Conservation (phyloP, 2,888 invertebrate species). For the Drosophila engyochracea region DNA sequence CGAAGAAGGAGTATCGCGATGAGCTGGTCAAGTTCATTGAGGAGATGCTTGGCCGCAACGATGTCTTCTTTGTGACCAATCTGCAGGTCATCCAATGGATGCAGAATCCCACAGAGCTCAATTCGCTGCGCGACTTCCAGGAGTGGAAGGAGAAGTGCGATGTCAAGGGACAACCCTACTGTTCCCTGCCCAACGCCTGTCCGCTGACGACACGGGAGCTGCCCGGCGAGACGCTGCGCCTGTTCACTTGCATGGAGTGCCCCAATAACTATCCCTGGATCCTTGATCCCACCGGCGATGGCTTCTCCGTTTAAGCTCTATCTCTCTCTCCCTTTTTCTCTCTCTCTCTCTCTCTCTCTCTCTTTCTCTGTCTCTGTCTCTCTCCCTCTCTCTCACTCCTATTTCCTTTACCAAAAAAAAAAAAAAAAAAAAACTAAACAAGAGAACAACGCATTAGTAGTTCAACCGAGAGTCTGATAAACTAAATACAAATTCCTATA, state of each 20-base stretch:
- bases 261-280: conserved; percentile 98
- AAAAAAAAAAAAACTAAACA: conserved; percentile 58
- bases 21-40: conserved; percentile 97
- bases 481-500: conserved; percentile 67
- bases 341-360: neutral
- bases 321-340: conserved; percentile 1
- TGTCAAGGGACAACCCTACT: conserved; percentile 96
- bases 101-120: conserved; percentile 96
- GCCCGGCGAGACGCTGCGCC: conserved; percentile 95
- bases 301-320: conserved; percentile 90
- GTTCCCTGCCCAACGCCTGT: conserved; percentile 96
- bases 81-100: conserved; percentile 97
- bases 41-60: conserved; percentile 94
- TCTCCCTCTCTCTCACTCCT: neutral
- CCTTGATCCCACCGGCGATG: conserved; percentile 97
- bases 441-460: conserved; percentile 80
- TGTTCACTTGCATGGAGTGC: conserved; percentile 98
- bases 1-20: conserved; percentile 96
- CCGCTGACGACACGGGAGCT: conserved; percentile 95
- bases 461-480: conserved; percentile 86
- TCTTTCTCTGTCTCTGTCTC: neutral
- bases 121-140: conserved; percentile 94
- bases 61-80: conserved; percentile 97
- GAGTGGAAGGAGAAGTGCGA: conserved; percentile 98
- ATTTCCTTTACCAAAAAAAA: conserved; percentile 33